phyloP scores from a whole-genome alignment of 1,140 invertebrate species.

The Drosophila funebris region DNA sequence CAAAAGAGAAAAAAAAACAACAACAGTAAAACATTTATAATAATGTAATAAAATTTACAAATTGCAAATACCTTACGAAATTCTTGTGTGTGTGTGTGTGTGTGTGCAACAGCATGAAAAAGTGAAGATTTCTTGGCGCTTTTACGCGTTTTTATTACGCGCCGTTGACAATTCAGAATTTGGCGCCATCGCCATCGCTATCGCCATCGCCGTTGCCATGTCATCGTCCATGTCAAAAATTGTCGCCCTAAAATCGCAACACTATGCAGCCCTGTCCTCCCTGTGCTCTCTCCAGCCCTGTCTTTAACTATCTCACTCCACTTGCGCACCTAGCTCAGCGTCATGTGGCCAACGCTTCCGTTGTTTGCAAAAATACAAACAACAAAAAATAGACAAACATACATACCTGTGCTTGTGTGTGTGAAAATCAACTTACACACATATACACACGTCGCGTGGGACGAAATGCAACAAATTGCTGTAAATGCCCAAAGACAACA shows the following conservation, averaged over 20 bases:
- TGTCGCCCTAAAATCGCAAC: conserved; percentile 48
- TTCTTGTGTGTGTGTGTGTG: no score
- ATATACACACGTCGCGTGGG: conserved; percentile 33
- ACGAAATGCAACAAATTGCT: conserved; percentile 40
- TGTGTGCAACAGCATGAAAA: conserved; percentile 20
- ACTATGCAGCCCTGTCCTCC: not conserved
- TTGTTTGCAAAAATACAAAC: not conserved
- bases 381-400: not conserved
- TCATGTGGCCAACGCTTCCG: conserved; percentile 33
- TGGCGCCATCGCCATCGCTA: conserved; percentile 70
- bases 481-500: conserved; percentile 42
- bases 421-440: not conserved
- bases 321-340: conserved; percentile 9
- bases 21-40: conserved; percentile 27
- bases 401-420: not conserved
- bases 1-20: no score
- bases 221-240: conserved; percentile 57
- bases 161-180: conserved; percentile 62
- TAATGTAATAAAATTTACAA: conserved; percentile 56
- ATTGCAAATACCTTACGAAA: conserved; percentile 63
- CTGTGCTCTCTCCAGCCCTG: conserved; percentile 8
- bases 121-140: conserved; percentile 54
- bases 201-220: conserved; percentile 46
- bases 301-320: conserved; percentile 13
- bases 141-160: conserved; percentile 64